Base-by-base conservation (phyloP, 1,140 invertebrate species). In the Arctopsyche grandis region DNA sequence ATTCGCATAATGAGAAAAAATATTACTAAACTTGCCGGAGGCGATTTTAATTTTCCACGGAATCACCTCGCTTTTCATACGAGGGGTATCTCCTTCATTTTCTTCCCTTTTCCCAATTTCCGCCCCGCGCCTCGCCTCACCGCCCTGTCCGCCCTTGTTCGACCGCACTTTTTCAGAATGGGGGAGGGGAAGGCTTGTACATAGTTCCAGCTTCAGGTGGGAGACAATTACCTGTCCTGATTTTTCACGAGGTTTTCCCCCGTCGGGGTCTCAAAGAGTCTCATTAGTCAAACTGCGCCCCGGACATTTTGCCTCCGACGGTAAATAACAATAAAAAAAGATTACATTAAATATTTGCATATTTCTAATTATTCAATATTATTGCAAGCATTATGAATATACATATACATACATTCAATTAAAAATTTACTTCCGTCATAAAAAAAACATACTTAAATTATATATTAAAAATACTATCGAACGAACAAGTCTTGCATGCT, bases 1-100 rank as follows among this genome's bases (percentile, higher is more conserved):
- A 79, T 81, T 81, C 75, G 79, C 76, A 77, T 82, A 82, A 82
- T 82, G 81, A 82, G 81, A 82, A 82, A 82, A 82, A 82, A 82
- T 80, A 80, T 82, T 82, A 82, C 81, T 82, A 82, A 82, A 80
- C 81, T 76, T 63, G 81, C 81, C 77, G 44, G 70, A 78, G 81
- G 81, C 81, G 70, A 80, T 82, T 82, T 82, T 82, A 82, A 82
- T 82, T 82, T 82, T 80, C 81, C 81, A 69, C 75, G 66, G 78
- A 79, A 82, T 82, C 81, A 79, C 81, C 81, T 78, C 74, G 56
- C 74, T 76, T 76, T 76, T 76, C 74, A 76, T 76, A 76, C 74
- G 74, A 76, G 74, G 63, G 74, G 74, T 76, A 76, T 76, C 74
- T 76, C 56, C 74, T 76, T 76, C 74, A 76, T 76, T 76, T 76